phyloP scores from a whole-genome alignment of 2,113 vertebrate species.

The Cyprichromis sp. region DNA sequence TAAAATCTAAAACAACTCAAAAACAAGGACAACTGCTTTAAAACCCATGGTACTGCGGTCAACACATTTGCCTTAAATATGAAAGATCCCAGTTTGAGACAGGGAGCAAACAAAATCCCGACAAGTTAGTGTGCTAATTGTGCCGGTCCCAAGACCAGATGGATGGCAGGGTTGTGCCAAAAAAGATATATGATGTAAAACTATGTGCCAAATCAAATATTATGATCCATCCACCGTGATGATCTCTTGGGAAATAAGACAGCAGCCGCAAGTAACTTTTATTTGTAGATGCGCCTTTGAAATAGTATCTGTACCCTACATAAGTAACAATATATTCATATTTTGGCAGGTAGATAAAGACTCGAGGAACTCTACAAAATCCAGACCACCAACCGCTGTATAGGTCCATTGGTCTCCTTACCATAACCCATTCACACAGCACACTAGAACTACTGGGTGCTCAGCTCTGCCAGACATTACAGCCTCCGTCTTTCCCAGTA shows the following conservation, averaged over 20 bases:
- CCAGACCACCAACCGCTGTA: neutral
- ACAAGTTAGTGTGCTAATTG: neutral
- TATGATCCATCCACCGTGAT: neutral
- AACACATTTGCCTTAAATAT: neutral
- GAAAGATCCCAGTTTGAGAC: neutral
- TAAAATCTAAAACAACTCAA: neutral
- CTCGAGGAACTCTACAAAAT: neutral
- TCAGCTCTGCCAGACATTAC: neutral
- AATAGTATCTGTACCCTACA: neutral
- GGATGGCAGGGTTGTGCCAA: neutral
- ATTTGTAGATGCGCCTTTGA: neutral
- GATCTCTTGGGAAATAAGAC: neutral
- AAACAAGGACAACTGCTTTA: neutral
- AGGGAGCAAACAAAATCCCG: neutral
- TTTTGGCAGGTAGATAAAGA: neutral
- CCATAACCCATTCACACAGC: neutral
- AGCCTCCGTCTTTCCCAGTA: neutral
- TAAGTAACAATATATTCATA: neutral
- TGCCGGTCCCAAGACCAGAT: neutral
- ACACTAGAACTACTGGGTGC: neutral
- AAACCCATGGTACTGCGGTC: accelerated
- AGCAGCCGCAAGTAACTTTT: neutral
- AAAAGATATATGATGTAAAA: neutral
- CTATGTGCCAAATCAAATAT: neutral
- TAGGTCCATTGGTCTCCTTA: neutral